These are phyloP conservation scores for Carcharodon carcharias DNA, from an alignment of 2,797 vertebrate genomes.

Conservation along the genomic window DNA sequence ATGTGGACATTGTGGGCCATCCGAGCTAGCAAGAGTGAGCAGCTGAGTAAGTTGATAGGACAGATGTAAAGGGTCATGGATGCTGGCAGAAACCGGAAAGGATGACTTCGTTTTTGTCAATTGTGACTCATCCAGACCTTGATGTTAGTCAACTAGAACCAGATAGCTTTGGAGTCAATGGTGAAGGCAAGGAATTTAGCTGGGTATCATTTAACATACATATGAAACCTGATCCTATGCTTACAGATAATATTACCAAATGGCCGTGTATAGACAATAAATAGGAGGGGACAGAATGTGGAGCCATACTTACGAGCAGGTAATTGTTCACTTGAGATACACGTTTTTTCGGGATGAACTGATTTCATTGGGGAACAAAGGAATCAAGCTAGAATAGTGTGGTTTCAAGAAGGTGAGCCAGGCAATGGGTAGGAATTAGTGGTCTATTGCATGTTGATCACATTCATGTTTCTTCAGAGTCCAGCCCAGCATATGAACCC, in stretches of 20 bases:
- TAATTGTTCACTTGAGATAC: neutral
- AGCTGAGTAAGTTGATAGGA: too few relatives aligned
- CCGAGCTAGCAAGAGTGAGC: neutral
- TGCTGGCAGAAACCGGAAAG: neutral
- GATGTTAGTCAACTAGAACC: neutral
- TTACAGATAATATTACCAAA: neutral
- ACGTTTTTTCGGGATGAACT: neutral
- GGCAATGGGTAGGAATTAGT: neutral
- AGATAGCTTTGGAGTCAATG: neutral
- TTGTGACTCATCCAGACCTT: neutral
- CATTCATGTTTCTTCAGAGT: neutral
- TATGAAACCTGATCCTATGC: neutral
- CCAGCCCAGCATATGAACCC: neutral
- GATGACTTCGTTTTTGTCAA: neutral
- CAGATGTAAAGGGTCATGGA: too few relatives aligned
- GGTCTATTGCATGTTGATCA: neutral
- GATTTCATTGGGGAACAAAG: neutral
- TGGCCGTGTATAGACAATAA: neutral
- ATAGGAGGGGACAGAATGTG: neutral
- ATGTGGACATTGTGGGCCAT: too few relatives aligned
- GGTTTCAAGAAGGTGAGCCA: neutral
- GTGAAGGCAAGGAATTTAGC: neutral
- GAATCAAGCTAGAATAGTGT: neutral
- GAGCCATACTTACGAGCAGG: neutral
- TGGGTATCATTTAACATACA: neutral